Evolutionary conservation across 2,888 invertebrate genomes (phyloP), one percentile per base, ranked within the genome.

Genomic region (Torymus auratus): DNA sequence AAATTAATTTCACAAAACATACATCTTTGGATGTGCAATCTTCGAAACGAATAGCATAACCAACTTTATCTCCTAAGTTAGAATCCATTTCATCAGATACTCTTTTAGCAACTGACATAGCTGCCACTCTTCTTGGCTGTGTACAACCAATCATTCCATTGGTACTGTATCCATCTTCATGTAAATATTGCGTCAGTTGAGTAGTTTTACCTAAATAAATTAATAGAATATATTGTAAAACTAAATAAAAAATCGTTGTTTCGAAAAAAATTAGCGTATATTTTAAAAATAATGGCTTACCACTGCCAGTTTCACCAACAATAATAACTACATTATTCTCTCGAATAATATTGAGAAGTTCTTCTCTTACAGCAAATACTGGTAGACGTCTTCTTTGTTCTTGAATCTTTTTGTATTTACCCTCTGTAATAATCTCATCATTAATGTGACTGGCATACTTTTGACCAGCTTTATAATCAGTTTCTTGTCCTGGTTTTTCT

Each of bases 31-130:
- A 96, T 0, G 99, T 99, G 91, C 99, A 99, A 92, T 99, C 99
- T 91, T 99, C 99, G 92, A 99, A 99, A 87, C 99, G 97, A 89
- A 99, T 99, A 20, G 99, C 98, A 92, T 99, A 99, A 14, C 99
- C 99, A 11, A 99, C 96, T 89, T 98, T 97, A 83, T 98, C 96
- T 13, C 95, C 98, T 61, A 99, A 92, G 82, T 95, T 95, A 0
- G 96, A 96, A 55, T 94, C 93, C 98, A 99, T 98, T 93, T 99
- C 99, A 90, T 99, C 99, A 2, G 99, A 96, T 13, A 99, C 99
- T 86, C 99, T 94, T 91, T 99, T 99, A 0, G 99, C 99, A 0
- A 99, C 99, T 0, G 98, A 98, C 99, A 99, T 99, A 83, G 99
- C 99, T 64, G 99, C 99, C 0, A 99, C 98, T 92, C 98, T 93